Percentiles rank a stretch among this genome's conserved stretches.
These are phyloP conservation scores for Aphelinus atriplicis DNA, from an alignment of 1,140 invertebrate genomes.

Conservation along the genomic window DNA sequence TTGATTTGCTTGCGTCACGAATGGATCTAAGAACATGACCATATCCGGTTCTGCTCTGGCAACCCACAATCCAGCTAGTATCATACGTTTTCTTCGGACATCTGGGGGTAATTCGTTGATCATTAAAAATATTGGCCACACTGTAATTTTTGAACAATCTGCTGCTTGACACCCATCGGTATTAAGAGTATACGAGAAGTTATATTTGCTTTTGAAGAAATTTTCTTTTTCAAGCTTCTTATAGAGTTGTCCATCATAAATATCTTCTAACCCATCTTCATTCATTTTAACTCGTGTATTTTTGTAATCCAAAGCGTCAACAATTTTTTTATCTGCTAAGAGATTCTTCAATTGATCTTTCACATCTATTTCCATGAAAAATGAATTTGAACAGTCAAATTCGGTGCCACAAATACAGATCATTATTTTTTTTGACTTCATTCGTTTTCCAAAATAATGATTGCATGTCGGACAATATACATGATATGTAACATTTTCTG, in stretches of 20 bases:
- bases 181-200: slow-evolving; percentile 38
- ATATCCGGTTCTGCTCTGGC: slow-evolving; percentile 23
- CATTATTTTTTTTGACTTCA: not conserved
- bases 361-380: slow-evolving; percentile 9
- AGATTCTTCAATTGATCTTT: slow-evolving; percentile 13
- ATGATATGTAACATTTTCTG: not conserved
- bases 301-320: not conserved
- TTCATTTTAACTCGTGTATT: slow-evolving; percentile 19
- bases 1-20: slow-evolving; percentile 21
- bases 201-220: slow-evolving; percentile 9
- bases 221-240: slow-evolving; percentile 15
- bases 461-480: not conserved
- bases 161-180: slow-evolving; percentile 36
- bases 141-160: slow-evolving; percentile 11
- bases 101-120: slow-evolving; percentile 31
- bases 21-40: slow-evolving; percentile 4
- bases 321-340: slow-evolving; percentile 1
- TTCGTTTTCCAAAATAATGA: not conserved
- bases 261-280: slow-evolving; percentile 27
- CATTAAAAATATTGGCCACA: slow-evolving; percentile 40
- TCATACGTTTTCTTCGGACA: slow-evolving; percentile 24
- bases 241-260: slow-evolving; percentile 35
- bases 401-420: slow-evolving; percentile 3
- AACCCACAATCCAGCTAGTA: slow-evolving; percentile 24
- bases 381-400: not conserved